Percentiles rank a stretch among this genome's conserved stretches.
phyloP scores from a whole-genome alignment of 2,797 vertebrate genomes.

The Acanthurus lineatus region DNA sequence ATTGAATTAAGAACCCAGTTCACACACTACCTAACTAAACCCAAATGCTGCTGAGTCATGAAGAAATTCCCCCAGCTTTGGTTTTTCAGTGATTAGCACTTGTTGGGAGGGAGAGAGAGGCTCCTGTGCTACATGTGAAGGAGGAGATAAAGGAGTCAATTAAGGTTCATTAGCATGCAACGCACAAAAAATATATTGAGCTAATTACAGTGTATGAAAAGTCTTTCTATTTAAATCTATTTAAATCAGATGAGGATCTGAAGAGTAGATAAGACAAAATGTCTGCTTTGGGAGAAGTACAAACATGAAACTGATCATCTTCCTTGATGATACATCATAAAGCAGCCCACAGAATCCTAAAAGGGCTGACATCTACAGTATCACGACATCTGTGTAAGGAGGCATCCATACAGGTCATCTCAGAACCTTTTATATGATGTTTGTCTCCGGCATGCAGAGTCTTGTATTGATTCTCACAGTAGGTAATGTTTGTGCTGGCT shows the following conservation, averaged over 20 bases:
- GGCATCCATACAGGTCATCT: neutral
- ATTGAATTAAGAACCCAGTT: constrained; percentile 24
- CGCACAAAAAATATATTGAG: neutral
- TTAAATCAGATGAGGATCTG: neutral
- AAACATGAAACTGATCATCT: neutral
- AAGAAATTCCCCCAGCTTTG: neutral
- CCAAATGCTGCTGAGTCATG: neutral
- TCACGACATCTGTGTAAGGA: constrained; percentile 15
- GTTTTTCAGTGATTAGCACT: neutral
- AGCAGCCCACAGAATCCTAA: constrained; percentile 9
- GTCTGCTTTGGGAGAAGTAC: neutral
- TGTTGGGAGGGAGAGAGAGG: neutral
- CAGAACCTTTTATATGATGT: constrained; percentile 25
- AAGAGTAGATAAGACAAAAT: neutral
- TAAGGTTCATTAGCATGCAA: neutral
- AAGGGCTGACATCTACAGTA: constrained; percentile 2
- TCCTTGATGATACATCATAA: neutral
- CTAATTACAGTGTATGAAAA: too few species aligned
- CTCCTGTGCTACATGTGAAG: neutral
- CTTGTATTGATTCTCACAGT: constrained; percentile 45
- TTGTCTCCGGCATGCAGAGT: constrained; percentile 23
- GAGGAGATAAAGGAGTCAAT: neutral
- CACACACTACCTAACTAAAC: constrained; percentile 3
- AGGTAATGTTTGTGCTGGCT: constrained; percentile 12
- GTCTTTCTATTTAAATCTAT: too few species aligned